Base-by-base conservation (phyloP, 2,888 invertebrate genomes). In the Polietes domitor region DNA sequence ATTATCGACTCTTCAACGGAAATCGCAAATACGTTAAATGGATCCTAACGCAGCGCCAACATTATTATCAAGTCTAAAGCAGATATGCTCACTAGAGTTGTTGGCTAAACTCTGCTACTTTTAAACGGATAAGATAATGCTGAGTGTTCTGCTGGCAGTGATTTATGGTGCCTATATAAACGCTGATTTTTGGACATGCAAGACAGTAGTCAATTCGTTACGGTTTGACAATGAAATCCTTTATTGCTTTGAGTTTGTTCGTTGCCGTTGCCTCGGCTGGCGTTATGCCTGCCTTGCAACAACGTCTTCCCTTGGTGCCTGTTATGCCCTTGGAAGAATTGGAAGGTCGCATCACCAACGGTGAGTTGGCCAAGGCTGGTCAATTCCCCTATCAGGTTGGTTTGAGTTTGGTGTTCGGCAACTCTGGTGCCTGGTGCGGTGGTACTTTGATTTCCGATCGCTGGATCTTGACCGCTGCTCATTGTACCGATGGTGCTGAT, bases 401-500 rank as follows among this genome's bases (percentile, higher is more conserved):
- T 37, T 84, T 92, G 9, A 1, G 87, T 74, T 82, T 91, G 2
- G 77, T 86, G 43, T 26, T 88, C 3, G 71, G 72, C 0, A 0
- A 26, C 0, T 83, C 85, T 0, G 87, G 87, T 0, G 86, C 85
- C 19, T 91, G 89, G 89, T 92, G 92, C 70, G 92, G 92, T 32
- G 92, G 91, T 63, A 88, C 89, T 70, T 26, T 92, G 70, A 89
- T 92, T 74, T 89, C 90, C 2, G 24, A 88, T 10, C 88, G 88
- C n/a, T 89, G 87, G 87, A 61, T 92, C 19, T n/a, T 92, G 2
- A 91, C 91, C 1, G 91, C 92, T 10, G 92, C 91, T 58, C 91
- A 91, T 82, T 92, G 91, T 83, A 87, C 90, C 9, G 89, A 89
- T n/a, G 71, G 75, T 50, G 86, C 81, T 10, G 55, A 85, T 26